Conservation (phyloP, 1,140 invertebrate genomes). For the Pseudomyrmex pallidus region DNA sequence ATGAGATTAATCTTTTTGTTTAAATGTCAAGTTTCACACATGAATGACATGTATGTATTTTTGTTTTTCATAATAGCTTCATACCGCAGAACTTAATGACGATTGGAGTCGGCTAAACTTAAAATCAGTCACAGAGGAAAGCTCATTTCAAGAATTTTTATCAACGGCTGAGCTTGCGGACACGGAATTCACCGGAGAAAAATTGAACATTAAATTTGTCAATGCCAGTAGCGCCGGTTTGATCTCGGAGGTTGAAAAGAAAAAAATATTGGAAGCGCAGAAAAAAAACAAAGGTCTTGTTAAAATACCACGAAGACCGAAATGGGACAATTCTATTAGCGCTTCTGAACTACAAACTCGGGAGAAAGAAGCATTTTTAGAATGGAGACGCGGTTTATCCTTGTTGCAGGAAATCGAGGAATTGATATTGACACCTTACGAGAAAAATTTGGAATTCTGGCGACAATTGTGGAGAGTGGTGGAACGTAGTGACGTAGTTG, state of each 20-base stretch:
- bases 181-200: conserved; percentile 96
- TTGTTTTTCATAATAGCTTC: conserved; percentile 88
- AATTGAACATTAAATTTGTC: conserved; percentile 93
- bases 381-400: conserved; percentile 94
- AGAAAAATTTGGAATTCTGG: conserved; percentile 99
- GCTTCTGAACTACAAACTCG: conserved; percentile 91
- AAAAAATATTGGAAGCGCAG: conserved; percentile 87
- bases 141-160: conserved; percentile 97
- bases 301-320: conserved; percentile 93
- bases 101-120: conserved; percentile 96
- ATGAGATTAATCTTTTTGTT: conserved; percentile 49
- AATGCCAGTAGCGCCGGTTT: conserved; percentile 88
- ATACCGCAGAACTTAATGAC: conserved; percentile 95
- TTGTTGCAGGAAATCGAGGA: conserved; percentile 92
- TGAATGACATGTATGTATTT: background rate
- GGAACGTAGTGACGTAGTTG: conserved; percentile 97
- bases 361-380: conserved; percentile 93
- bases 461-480: conserved; percentile 99
- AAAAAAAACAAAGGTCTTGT: conserved; percentile 88
- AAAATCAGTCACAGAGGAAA: conserved; percentile 98
- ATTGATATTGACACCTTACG: conserved; percentile 97
- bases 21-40: background rate
- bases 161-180: conserved; percentile 97
- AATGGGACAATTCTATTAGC: conserved; percentile 91
- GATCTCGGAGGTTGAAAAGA: conserved; percentile 88